Evolutionary conservation across 2,113 vertebrate species (phyloP), one percentile per base, ranked within the genome.

Genomic region (Coreoperca whiteheadi): DNA sequence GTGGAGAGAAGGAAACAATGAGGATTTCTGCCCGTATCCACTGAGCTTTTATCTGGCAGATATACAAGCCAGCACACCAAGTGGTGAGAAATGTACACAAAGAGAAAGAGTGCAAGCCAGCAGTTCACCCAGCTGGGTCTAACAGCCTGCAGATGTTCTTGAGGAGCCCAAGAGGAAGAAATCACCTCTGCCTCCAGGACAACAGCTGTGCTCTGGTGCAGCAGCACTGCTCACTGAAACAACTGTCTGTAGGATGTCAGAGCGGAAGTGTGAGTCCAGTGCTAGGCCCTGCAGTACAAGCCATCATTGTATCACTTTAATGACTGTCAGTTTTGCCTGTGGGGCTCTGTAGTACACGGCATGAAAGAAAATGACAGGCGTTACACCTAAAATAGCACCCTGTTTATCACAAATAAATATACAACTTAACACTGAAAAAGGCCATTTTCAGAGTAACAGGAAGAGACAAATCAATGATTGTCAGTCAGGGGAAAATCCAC

Each of bases 141-240:
- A 60, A 73, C 32, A 76, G 66, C 28, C 80, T 68, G 7, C 84
- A 87, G 85, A 84, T 88, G 89, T 78, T 84, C 48, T 54, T 60
- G 37, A 39, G 71, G 12, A 48, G 41, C 63, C 43, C 32, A 63
- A 28, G 53, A 69, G 53, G 65, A 86, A 79, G 74, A 84, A 88
- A 81, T 74, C 74, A 65, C 46, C 37, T 83, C 70, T 68, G 81
- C 63, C 78, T 48, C 48, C 5, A 2, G 74, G 64, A 74, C 41
- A 81, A 73, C 85, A 85, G 83, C 83, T 87, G 84, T 83, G 81
- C 68, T 70, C 8, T 18, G 51, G 28, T 60, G 64, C 41, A 48
- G 79, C 67, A 65, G n/a, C 77, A 25, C 30, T 3, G 60, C 61
- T 87, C 75, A 74, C 50, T 76, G 39, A 79, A 68, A 70, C 57